These are phyloP conservation scores for Calcarius lapponicus DNA, from an alignment of 2,797 vertebrate species.

Conservation along the genomic window DNA sequence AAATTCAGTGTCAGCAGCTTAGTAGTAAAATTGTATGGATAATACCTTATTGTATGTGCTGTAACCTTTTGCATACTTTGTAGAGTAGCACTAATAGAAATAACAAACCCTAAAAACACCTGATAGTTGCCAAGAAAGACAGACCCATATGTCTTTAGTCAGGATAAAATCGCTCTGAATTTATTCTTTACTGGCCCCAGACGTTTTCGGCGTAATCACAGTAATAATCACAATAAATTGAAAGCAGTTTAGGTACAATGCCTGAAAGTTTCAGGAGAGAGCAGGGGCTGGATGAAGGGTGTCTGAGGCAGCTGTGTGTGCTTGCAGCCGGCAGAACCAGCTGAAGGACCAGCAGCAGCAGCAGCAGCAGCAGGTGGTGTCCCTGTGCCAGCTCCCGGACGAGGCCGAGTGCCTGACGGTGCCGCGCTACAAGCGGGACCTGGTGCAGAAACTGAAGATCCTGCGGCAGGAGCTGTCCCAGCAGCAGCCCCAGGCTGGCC, in stretches of 20 bases:
- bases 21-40: constrained; percentile 12
- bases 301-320: constrained; percentile 34
- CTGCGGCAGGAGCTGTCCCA: constrained; percentile 95
- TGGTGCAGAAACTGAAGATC: constrained; percentile 98
- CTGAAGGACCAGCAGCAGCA: constrained; percentile 84
- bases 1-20: constrained; percentile 53
- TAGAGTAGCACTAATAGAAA: constrained; percentile 22
- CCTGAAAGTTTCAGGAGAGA: background rate
- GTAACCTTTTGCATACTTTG: constrained; percentile 15
- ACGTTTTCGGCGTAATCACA: background rate
- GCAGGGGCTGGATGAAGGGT: background rate
- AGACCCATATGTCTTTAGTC: constrained; percentile 9
- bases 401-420: constrained; percentile 93
- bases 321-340: constrained; percentile 85
- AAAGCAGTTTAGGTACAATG: background rate
- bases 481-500: constrained; percentile 96
- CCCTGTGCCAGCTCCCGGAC: constrained; percentile 87
- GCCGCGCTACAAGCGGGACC: constrained; percentile 94
- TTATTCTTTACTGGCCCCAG: background rate
- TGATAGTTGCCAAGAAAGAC: constrained; percentile 42
- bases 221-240: background rate
- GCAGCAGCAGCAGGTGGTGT: constrained; percentile 82
- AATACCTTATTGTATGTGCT: constrained; percentile 24
- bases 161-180: background rate
- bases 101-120: constrained; percentile 32